Percentiles rank a stretch among this genome's conserved stretches.
These are phyloP conservation scores for Cygnus atratus DNA, from an alignment of 2,113 vertebrate genomes.

Conservation along the genomic window DNA sequence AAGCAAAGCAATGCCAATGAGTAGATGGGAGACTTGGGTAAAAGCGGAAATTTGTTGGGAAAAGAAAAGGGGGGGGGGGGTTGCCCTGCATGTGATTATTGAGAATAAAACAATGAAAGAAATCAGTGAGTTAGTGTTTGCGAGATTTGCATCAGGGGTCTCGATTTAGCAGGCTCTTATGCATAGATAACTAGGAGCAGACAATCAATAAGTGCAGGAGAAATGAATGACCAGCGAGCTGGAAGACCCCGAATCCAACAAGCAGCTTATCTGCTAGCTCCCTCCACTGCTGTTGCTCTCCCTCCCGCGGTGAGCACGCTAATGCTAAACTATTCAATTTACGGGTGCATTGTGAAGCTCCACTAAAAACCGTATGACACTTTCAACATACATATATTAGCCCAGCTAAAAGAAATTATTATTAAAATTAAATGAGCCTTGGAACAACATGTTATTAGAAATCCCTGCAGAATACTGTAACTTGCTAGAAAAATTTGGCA, in stretches of 20 bases:
- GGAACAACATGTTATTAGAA: background rate
- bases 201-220: background rate
- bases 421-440: slow-evolving; percentile 30
- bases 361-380: background rate
- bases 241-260: background rate
- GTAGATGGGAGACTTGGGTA: background rate
- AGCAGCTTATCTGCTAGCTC: background rate
- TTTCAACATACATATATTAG: background rate
- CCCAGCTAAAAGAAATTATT: background rate
- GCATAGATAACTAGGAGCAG: background rate
- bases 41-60: background rate
- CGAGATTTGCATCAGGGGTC: background rate
- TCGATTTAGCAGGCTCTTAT: background rate
- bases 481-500: slow-evolving; percentile 12
- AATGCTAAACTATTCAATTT: background rate
- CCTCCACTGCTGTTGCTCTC: background rate
- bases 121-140: background rate
- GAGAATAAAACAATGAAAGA: background rate
- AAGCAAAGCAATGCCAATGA: background rate
- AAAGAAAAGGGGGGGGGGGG: background rate
- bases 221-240: background rate
- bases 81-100: background rate
- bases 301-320: background rate
- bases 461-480: background rate
- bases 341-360: background rate